phyloP scores from a whole-genome alignment of 2,888 invertebrate species.

The Malthinus flaveolus region DNA sequence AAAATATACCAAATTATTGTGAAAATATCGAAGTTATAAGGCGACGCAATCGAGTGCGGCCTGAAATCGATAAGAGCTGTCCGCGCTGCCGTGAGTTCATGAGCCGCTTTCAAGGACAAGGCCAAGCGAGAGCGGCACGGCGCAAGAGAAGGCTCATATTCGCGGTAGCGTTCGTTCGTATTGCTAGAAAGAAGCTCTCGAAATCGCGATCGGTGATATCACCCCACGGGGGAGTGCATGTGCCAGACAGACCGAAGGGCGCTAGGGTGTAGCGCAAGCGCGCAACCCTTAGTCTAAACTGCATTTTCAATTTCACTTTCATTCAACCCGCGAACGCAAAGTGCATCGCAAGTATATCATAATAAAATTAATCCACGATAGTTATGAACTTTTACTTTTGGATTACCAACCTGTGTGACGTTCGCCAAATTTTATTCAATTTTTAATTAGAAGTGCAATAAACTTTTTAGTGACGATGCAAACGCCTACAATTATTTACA shows the following conservation, averaged over 20 bases:
- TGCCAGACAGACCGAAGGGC: slow-evolving; percentile 64
- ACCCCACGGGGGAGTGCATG: slow-evolving; percentile 53
- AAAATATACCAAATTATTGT: slow-evolving; percentile 10
- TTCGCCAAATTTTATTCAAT: not conserved
- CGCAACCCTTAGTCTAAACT: slow-evolving; percentile 39
- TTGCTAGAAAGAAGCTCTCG: slow-evolving; percentile 22
- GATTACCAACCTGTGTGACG: slow-evolving; percentile 15
- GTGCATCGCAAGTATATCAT: slow-evolving; percentile 55
- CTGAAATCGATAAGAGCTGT: slow-evolving; percentile 53
- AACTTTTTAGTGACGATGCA: slow-evolving; percentile 52
- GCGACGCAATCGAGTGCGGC: slow-evolving; percentile 39
- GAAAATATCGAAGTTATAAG: slow-evolving; percentile 28
- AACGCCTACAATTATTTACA: slow-evolving; percentile 54
- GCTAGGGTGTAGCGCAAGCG: slow-evolving; percentile 35
- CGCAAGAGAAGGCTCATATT: slow-evolving; percentile 34
- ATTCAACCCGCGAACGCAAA: slow-evolving; percentile 47
- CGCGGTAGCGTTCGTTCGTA: slow-evolving; percentile 33
- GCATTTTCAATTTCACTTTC: slow-evolving; percentile 56
- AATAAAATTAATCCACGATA: slow-evolving; percentile 39
- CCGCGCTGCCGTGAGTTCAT: slow-evolving; percentile 50
- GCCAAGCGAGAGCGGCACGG: slow-evolving; percentile 56
- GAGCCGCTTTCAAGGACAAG: slow-evolving; percentile 61
- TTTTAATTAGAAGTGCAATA: slow-evolving; percentile 18
- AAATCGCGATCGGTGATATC: slow-evolving; percentile 29
- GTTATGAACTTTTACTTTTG: slow-evolving; percentile 34